Base-by-base conservation (phyloP, 2,888 invertebrate genomes). In the Parelbella ahira region DNA sequence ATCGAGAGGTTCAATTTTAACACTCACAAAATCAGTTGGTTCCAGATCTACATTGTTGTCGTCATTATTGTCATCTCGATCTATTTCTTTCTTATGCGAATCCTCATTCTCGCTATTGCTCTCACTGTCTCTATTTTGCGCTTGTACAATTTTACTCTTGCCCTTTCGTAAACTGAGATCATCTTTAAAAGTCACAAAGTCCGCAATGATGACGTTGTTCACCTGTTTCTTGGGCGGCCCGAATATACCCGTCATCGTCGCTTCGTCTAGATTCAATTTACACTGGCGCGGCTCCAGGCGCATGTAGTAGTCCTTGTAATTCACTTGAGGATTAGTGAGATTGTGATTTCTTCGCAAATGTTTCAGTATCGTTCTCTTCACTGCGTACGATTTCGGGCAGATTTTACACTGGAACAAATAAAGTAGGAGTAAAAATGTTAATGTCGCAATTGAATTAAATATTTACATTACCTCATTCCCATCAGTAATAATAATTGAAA, bases 301-400 rank as follows among this genome's bases (percentile, higher is more conserved):
- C 0, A 54, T 68, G 61, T 65, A 83, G 50, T 63, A 77, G 1
- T 78, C 68, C 38, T 70, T 69, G 1, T 71, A 47, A 23, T 66
- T 65, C 0, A 71, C 50, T 4, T 69, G n/a, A n/a, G n/a, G 67
- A 1, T 62, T 63, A 23, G 71, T 73, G 9, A 82, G 46, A 2
- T 62, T 61, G 54, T 89, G 89, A 0, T 88, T 75, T 25, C 74
- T 72, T 0, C 78, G 69, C n/a, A 89, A 56, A 53, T 89, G 89
- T 13, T 75, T 77, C 1, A 84, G 52, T 37, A 89, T 75, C 1
- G 88, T 79, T 20, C 82, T 73, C 44, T 80, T 80, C 3, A 79
- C 77, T 8, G 86, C 76, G 50, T 81, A 89, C 0, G 78, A 68
- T 56, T 89, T 89, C 1, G 81, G 70, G 50, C 89, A 89, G 37